Evolutionary conservation across 2,113 vertebrate species (phyloP), one percentile per base, ranked within the genome.

Genomic region (Rhea americana): DNA sequence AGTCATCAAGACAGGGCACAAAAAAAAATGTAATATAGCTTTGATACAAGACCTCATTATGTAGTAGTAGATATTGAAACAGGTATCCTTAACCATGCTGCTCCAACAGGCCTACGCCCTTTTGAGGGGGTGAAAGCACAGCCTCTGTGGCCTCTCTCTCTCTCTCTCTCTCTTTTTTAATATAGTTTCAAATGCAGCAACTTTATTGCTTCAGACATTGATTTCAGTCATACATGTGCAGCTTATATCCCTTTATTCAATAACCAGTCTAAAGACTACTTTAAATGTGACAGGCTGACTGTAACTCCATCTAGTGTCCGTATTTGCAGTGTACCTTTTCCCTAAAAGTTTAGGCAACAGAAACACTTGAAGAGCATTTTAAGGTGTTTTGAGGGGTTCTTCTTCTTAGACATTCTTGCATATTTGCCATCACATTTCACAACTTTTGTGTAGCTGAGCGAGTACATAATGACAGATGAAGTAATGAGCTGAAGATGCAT

Each of bases 291-390:
- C 24, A 25, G 30, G 75, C 87, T 82, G 66, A 72, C 61, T 90
- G 41, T 77, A 93, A 65, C 95, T 93, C 95, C 96, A 96, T 25
- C 96, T 96, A 97, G 95, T 18, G 95, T 87, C 91, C 65, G 26
- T 59, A 59, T 61, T 5, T 83, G 53, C 59, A 85, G 55, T 17
- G 18, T 5, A 39, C 26, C 39, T 11, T 45, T 68, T 75, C 77
- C 43, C 61, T 1, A 50, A 9, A 2, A 2, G 1, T 65, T 80
- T n/a, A 77, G 5, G 41, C 8, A 91, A 58, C 25, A 50, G 32
- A 75, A 84, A 13, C n/a, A 62, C 22, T 32, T 53, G 17, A 17
- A 75, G n/a, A 35, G 3, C 8, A 37, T 72, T 79, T 30, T 9
- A 78, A 0, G 9, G 41, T 28, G 22, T 78, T 72, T 75, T 70